Percentiles rank a stretch among this genome's conserved stretches.
phyloP scores from a whole-genome alignment of 2,888 invertebrate genomes.

The Acleris emargana region DNA sequence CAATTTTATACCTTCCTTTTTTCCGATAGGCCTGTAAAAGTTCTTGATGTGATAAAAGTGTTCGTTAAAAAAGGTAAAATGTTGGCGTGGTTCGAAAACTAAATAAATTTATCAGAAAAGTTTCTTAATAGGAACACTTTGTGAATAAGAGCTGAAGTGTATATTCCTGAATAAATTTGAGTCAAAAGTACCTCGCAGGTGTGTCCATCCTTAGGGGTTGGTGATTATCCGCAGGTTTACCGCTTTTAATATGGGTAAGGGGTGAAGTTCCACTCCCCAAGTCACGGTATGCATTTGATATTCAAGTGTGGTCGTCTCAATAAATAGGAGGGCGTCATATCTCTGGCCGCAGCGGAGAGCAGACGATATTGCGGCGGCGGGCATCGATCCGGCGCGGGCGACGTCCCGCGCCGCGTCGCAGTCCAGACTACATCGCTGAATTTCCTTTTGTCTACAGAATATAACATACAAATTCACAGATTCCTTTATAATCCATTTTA shows the following conservation, averaged over 20 bases:
- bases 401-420: constrained; percentile 39
- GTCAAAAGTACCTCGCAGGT: background rate
- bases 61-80: constrained; percentile 3
- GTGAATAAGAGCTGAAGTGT: too few species aligned
- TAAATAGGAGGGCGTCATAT: constrained; percentile 57
- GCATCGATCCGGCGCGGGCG: constrained; percentile 63
- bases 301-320: constrained; percentile 49
- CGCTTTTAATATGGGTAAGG: constrained; percentile 7
- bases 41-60: constrained; percentile 4
- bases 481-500: too few species aligned
- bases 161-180: too few species aligned
- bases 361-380: constrained; percentile 50
- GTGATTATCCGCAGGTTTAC: constrained; percentile 22
- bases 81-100: background rate
- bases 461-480: too few species aligned
- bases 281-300: constrained; percentile 46
- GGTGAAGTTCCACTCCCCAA: constrained; percentile 8
- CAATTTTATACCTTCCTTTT: constrained; percentile 18
- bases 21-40: constrained; percentile 5
- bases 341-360: constrained; percentile 51
- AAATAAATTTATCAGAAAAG: background rate
- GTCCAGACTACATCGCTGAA: constrained; percentile 40
- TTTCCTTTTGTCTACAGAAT: constrained; percentile 8
- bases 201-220: background rate
- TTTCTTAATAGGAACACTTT: background rate